Percentiles rank a stretch among this genome's conserved stretches.
These are phyloP conservation scores for Pogonophryne albipinna DNA, from an alignment of 2,797 vertebrate species.

Conservation along the genomic window DNA sequence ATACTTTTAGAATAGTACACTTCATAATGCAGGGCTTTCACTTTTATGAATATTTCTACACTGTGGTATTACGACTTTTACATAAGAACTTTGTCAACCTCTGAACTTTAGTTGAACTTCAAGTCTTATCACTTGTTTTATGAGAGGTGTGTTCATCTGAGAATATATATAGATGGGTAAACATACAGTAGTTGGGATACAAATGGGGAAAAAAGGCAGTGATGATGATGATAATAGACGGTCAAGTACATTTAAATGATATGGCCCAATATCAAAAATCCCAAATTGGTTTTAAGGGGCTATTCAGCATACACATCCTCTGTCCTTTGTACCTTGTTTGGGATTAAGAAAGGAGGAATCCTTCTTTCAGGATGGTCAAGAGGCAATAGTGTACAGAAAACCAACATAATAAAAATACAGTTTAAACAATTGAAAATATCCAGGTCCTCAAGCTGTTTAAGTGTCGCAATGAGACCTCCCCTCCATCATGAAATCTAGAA, in stretches of 20 bases:
- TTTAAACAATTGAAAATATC: not conserved
- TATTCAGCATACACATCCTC: not conserved
- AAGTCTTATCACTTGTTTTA: constrained; percentile 41
- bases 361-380: not conserved
- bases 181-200: constrained; percentile 7
- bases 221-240: not conserved
- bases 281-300: not conserved
- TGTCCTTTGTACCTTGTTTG: not conserved
- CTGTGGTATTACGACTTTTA: no score
- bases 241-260: not conserved
- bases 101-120: constrained; percentile 21
- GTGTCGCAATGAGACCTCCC: not conserved
- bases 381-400: not conserved
- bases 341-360: not conserved
- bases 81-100: no score
- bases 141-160: constrained; percentile 41
- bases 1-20: no score
- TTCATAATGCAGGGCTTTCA: no score
- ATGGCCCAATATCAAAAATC: not conserved
- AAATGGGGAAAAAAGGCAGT: not conserved
- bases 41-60: no score
- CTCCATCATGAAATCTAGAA: not conserved
- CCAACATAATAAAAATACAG: not conserved
- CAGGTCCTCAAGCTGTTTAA: not conserved
- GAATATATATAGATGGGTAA: constrained; percentile 31